phyloP scores from a whole-genome alignment of 2,797 vertebrate species.

The Periparus ater region DNA sequence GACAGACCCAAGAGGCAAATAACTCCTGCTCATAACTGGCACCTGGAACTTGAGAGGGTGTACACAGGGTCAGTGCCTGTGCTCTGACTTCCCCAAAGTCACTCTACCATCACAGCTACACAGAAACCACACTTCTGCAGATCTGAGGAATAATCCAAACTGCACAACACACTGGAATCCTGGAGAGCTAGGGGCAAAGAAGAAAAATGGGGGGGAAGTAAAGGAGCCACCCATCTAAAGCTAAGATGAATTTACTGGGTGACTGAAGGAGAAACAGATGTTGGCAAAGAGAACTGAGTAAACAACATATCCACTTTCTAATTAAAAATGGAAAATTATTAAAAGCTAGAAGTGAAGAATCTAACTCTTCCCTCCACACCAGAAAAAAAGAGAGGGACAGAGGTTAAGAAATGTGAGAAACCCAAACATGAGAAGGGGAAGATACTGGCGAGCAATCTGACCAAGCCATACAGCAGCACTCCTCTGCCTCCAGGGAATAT shows the following conservation, averaged over 20 bases:
- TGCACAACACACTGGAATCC: not conserved
- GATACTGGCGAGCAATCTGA: not conserved
- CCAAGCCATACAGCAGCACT: not conserved
- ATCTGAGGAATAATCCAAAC: not conserved
- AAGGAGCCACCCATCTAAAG: not conserved
- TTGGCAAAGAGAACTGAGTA: not conserved
- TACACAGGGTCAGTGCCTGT: not conserved
- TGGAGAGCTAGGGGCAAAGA: not conserved
- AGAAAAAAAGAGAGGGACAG: not conserved
- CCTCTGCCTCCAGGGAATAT: conserved; percentile 33
- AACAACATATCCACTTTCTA: not conserved
- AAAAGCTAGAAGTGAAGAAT: not conserved
- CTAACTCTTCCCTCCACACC: not conserved
- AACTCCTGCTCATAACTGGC: not conserved
- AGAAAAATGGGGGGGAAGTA: not conserved
- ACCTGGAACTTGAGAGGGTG: not conserved
- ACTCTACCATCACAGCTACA: fast-evolving
- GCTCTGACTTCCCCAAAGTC: not conserved
- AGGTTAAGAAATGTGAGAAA: conserved; percentile 12
- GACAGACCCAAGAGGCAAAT: not conserved
- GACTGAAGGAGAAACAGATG: not conserved
- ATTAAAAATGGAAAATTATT: not conserved
- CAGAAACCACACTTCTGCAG: not conserved
- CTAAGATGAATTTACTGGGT: not conserved
- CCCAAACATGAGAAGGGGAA: conserved; percentile 16